Conservation (phyloP, 2,113 vertebrate species). For the Oceanites oceanicus region DNA sequence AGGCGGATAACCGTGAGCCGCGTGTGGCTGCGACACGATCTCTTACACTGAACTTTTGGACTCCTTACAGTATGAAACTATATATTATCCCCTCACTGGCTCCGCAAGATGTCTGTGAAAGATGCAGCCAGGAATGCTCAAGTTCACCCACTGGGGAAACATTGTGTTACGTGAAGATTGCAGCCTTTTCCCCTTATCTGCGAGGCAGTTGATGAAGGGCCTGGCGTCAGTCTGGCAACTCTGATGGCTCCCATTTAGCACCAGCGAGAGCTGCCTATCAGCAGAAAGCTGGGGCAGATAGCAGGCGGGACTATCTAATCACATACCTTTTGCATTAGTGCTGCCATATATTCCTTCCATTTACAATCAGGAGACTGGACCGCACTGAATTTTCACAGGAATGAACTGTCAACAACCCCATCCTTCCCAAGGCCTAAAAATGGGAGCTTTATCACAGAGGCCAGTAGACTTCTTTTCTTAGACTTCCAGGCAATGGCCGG, state of each 20-base stretch:
- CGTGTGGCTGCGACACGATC: not conserved
- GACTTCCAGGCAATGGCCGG: constrained; percentile 59
- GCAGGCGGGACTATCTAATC: constrained; percentile 66
- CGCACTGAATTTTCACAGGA: constrained; percentile 75
- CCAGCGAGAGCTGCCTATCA: constrained; percentile 84
- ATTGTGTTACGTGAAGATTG: not conserved
- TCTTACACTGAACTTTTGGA: not conserved
- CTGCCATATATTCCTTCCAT: constrained; percentile 57
- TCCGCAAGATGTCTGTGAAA: constrained; percentile 29
- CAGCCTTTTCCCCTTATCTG: constrained; percentile 78
- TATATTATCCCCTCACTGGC: not conserved
- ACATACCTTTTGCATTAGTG: constrained; percentile 60
- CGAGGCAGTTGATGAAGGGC: constrained; percentile 69
- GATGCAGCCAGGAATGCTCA: constrained; percentile 45
- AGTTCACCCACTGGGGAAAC: constrained; percentile 56
- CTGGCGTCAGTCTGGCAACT: constrained; percentile 86
- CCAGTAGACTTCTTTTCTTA: constrained; percentile 72
- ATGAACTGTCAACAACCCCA: constrained; percentile 83
- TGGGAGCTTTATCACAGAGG: constrained; percentile 70
- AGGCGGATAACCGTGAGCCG: not conserved
- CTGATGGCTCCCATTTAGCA: constrained; percentile 81
- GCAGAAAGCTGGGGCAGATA: constrained; percentile 73
- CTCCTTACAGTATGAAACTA: not conserved
- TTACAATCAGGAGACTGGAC: constrained; percentile 46
- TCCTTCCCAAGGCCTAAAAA: constrained; percentile 79